These are phyloP conservation scores for Hydrophis major DNA, from an alignment of 2,797 vertebrate species.

Conservation along the genomic window DNA sequence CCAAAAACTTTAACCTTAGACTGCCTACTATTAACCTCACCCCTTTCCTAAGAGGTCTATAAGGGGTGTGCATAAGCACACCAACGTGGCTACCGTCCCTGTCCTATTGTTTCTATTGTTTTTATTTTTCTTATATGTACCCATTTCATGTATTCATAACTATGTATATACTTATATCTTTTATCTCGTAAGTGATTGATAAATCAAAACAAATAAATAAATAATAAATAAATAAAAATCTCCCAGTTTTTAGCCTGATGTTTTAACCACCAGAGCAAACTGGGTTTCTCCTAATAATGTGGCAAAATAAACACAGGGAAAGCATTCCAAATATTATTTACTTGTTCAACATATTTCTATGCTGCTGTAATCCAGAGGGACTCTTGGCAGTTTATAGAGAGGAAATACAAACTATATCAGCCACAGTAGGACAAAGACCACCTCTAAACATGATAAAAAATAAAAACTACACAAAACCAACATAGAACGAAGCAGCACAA, in stretches of 20 bases:
- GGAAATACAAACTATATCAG: neutral
- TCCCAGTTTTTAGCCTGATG: neutral
- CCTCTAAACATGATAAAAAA: neutral
- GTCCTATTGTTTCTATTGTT: no score
- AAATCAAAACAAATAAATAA: no score
- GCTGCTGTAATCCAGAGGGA: neutral
- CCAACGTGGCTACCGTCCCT: no score
- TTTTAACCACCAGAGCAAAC: neutral
- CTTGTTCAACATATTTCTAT: neutral
- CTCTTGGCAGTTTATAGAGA: neutral
- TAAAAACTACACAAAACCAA: neutral
- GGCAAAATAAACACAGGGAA: neutral
- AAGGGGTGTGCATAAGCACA: no score
- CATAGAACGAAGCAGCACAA: neutral
- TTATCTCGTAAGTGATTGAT: no score
- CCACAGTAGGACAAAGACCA: neutral
- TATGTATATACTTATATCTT: no score
- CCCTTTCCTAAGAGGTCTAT: no score
- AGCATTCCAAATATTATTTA: neutral
- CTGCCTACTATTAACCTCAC: no score
- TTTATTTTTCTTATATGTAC: no score
- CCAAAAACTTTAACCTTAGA: no score
- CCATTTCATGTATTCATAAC: no score
- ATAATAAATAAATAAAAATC: no score
- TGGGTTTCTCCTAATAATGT: neutral